Conservation (phyloP, 2,113 vertebrate genomes). For the Falcunculus frontatus region DNA sequence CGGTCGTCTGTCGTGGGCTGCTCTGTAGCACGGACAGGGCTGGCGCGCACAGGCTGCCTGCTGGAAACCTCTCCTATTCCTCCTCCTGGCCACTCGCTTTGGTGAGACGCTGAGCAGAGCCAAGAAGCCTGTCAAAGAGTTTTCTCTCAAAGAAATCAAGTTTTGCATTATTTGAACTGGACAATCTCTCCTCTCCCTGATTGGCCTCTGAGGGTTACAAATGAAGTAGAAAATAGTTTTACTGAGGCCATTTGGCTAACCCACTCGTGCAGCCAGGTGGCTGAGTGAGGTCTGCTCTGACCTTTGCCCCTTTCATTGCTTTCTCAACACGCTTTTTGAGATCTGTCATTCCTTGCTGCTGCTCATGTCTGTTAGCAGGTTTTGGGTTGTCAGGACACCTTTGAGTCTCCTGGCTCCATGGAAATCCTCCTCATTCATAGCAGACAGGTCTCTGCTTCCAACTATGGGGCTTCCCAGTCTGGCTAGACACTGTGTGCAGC, state of each 20-base stretch:
- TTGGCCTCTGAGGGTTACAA: constrained; percentile 40
- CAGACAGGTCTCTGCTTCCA: background rate
- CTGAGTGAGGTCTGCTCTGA: constrained; percentile 41
- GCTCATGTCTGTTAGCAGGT: background rate
- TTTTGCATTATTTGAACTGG: constrained; percentile 53
- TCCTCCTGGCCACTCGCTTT: background rate
- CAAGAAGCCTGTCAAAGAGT: constrained; percentile 35
- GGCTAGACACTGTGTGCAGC: background rate
- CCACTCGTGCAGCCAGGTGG: constrained; percentile 35
- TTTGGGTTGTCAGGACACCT: constrained; percentile 6
- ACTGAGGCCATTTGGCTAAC: constrained; percentile 52
- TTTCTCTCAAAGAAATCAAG: constrained; percentile 39
- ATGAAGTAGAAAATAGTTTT: constrained; percentile 54
- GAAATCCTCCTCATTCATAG: background rate
- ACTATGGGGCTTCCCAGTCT: background rate
- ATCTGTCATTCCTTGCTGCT: background rate
- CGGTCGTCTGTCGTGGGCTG: background rate
- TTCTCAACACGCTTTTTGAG: constrained; percentile 30
- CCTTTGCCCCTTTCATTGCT: constrained; percentile 38
- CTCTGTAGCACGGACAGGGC: background rate
- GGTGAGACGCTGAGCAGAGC: constrained; percentile 24
- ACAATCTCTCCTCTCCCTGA: constrained; percentile 20
- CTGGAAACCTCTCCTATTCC: background rate
- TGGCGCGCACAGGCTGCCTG: background rate
- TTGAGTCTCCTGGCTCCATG: background rate